Base-by-base conservation (phyloP, 2,113 vertebrate genomes). In the Cyanoliseus patagonus region DNA sequence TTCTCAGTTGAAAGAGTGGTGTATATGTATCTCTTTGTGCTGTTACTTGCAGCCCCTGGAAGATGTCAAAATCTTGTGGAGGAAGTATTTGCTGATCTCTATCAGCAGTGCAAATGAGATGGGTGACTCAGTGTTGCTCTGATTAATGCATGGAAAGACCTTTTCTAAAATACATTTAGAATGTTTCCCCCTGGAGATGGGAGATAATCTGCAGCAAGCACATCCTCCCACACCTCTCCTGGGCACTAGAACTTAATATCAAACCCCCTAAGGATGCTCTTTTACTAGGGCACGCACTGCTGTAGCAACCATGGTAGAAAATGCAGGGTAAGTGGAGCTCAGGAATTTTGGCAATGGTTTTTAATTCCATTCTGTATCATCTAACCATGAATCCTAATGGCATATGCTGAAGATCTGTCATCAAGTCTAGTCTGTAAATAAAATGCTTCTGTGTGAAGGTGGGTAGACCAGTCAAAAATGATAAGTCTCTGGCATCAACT, bases 61-160 rank as follows among this genome's bases (percentile, higher is more conserved):
- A 96, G 73, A 75, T 61, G 61, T 75, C 47, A 93, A 90, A 93
- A 64, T 51, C 76, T 84, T 68, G 17, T 75, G 52, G n/a, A 78
- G 51, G 76, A 83, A 95, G 33, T 86, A 69, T 93, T 86, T 94
- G 47, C 88, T 68, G 90, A 86, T 92, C 51, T 83, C 88, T 86
- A 8, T 88, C 90, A 86, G 61, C 51, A 55, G 24, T 44, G 78
- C 86, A 92, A 94, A 94, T 85, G 69, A 92, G 69, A 83, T 52
- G 95, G 5, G 76, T 97, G 92, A 95, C 46, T 97, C 92, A 92
- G 46, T 81, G 30, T 61, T 93, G 55, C 64, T 95, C 51, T 93
- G 88, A 97, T 94, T 88, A 94, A 93, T 88, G 76, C 88, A 81
- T 37, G 35, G 51, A 72, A 86, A 86, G 72, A 72, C 83, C 69